A percentile compares a stretch with the other conserved stretches of the same genome.
Evolutionary conservation across 2,888 invertebrate species (phyloP).

Genomic region (Spilosoma lubricipeda): DNA sequence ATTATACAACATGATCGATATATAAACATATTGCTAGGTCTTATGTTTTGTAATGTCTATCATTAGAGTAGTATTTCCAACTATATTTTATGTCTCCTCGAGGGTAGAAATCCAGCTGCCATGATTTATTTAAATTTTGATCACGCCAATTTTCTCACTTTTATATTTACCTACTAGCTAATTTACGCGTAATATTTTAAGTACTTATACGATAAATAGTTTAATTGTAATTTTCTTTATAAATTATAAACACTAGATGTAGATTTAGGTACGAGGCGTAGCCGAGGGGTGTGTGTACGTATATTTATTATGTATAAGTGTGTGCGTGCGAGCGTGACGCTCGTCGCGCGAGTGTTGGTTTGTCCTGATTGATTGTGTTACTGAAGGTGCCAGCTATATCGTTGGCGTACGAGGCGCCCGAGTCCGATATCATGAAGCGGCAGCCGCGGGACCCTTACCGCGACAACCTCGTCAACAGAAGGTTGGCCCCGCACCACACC

Average conservation of each 20-base stretch:
- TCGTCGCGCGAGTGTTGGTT: conserved; percentile 65
- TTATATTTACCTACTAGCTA: conserved; percentile 69
- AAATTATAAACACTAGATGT: conserved; percentile 62
- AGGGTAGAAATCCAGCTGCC: conserved; percentile 67
- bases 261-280: conserved; percentile 59
- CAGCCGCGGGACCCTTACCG: conserved; percentile 98
- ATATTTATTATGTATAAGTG: conserved; percentile 72
- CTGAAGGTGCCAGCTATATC: conserved; percentile 99
- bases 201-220: conserved; percentile 56
- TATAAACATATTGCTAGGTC: conserved; percentile 69
- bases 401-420: conserved; percentile 99
- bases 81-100: conserved; percentile 65
- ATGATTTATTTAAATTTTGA: conserved; percentile 61
- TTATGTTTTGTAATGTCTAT: conserved; percentile 70
- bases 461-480: conserved; percentile 99
- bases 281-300: conserved; percentile 65
- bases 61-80: conserved; percentile 79
- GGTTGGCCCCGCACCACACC: conserved; percentile 88
- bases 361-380: conserved; percentile 86
- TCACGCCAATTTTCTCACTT: conserved; percentile 78
- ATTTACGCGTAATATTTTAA: conserved; percentile 70
- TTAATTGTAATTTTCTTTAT: conserved; percentile 59
- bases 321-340: conserved; percentile 54
- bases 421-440: conserved; percentile 99
- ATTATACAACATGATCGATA: conserved; percentile 58